Conservation (phyloP, 2,113 vertebrate genomes). For the Scopus umbretta region DNA sequence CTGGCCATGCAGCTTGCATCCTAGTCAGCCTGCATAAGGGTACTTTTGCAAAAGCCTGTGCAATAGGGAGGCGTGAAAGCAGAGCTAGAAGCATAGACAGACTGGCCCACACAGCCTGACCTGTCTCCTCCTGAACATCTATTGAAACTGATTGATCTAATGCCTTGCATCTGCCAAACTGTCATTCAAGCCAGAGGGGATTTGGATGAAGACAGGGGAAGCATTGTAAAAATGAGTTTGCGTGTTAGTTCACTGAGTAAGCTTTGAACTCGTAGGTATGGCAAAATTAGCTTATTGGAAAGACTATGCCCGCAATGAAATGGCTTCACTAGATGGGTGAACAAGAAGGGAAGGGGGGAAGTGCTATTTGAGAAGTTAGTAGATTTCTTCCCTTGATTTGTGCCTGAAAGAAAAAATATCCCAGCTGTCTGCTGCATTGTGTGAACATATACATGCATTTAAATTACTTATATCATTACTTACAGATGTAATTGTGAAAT, state of each 20-base stretch:
- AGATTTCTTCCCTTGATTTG: constrained; percentile 66
- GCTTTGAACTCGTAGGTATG: constrained; percentile 66
- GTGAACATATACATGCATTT: constrained; percentile 80
- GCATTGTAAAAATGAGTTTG: constrained; percentile 61
- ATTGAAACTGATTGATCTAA: constrained; percentile 84
- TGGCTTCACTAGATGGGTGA: not conserved
- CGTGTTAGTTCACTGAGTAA: constrained; percentile 45
- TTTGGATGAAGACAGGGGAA: constrained; percentile 69
- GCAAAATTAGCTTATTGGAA: constrained; percentile 34
- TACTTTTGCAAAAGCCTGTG: not conserved
- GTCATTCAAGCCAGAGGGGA: constrained; percentile 79
- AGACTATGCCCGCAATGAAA: constrained; percentile 32
- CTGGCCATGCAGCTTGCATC: not conserved
- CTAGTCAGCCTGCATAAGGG: not conserved
- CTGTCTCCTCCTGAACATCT: constrained; percentile 52
- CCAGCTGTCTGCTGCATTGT: constrained; percentile 76
- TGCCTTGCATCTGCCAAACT: constrained; percentile 78
- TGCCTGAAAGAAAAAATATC: constrained; percentile 58
- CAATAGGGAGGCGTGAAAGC: not conserved
- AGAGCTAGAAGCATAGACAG: not conserved
- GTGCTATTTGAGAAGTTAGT: constrained; percentile 15
- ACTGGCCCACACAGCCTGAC: constrained; percentile 46
- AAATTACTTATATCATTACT: constrained; percentile 82
- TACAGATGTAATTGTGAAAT: constrained; percentile 85
- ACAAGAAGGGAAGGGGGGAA: not conserved